These are phyloP conservation scores for Branchinecta lynchi DNA, from an alignment of 1,140 invertebrate species.

Conservation along the genomic window DNA sequence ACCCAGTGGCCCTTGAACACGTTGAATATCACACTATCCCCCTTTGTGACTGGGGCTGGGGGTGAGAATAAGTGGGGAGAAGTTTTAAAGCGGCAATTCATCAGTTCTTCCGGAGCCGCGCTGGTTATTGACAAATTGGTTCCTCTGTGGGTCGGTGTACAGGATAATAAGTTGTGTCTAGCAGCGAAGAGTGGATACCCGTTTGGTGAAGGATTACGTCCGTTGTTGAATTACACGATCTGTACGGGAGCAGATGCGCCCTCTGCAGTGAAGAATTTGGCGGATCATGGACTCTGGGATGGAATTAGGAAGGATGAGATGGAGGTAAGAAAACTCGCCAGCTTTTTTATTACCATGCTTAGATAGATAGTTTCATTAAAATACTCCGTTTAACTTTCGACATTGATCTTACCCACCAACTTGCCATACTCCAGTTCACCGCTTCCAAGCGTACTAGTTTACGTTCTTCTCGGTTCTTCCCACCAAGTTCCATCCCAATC, in stretches of 20 bases:
- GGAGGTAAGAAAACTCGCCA: slow-evolving; percentile 26
- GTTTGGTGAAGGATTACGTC: slow-evolving; percentile 47
- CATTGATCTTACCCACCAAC: no score
- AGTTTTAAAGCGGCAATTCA: slow-evolving; percentile 61
- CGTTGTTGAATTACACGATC: slow-evolving; percentile 65
- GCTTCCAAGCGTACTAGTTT: no score
- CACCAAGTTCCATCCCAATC: no score
- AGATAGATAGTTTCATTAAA: slow-evolving; percentile 37
- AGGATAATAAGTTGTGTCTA: slow-evolving; percentile 48
- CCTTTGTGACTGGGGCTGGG: slow-evolving; percentile 54
- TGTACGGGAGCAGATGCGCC: slow-evolving; percentile 63
- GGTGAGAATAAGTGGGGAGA: slow-evolving; percentile 45
- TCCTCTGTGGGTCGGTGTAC: slow-evolving; percentile 60
- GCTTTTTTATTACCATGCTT: slow-evolving; percentile 23
- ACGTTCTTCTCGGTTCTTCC: no score
- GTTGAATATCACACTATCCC: slow-evolving; percentile 48
- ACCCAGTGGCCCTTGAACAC: slow-evolving; percentile 62
- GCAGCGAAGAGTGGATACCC: slow-evolving; percentile 57
- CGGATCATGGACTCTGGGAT: slow-evolving; percentile 59
- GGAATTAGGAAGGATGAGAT: slow-evolving; percentile 57
- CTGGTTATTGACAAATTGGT: slow-evolving; percentile 56
- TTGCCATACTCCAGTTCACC: no score
- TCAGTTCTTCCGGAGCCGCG: slow-evolving; percentile 65
- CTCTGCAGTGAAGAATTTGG: slow-evolving; percentile 50
- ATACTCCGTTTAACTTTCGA: no score